Base-by-base conservation (phyloP, 2,113 vertebrate genomes). In the Mus spicilegus region DNA sequence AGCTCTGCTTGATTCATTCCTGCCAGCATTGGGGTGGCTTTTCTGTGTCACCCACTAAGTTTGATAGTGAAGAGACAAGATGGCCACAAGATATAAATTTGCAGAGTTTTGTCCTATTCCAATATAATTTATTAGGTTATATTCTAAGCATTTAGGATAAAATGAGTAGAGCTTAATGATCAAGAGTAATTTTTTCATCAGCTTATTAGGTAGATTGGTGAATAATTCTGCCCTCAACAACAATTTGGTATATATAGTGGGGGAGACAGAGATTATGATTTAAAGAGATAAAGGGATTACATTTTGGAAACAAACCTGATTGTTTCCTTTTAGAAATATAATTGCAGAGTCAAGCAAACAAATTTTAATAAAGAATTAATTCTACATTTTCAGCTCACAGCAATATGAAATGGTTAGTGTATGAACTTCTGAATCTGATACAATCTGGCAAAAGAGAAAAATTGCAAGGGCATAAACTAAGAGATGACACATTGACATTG, bases 281-380 rank as follows among this genome's bases (percentile, higher is more conserved):
- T 67, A 61, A 67, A 85, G 61, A 76, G 10, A 36, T 76, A 19
- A 86, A 14, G 33, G 2, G 0, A 13, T 54, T 78, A 13, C 7
- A 36, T 17, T 90, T n/a, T 95, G 76, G 20, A 81, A 90, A 87
- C 46, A 3, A 75, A 93, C 0, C 0, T n/a, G 4, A 26, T 0
- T 77, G 19, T 13, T 61, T 95, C 42, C 49, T 93, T 92, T 94
- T 58, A 76, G 8, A 97, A 87, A 46, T 70, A 26, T 16, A 51
- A 89, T 46, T 70, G 5, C 2, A 89, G 33, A 88, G 6, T 22
- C 28, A 65, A 22, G 7, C 77, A 16, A 81, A 20, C 26, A 70
- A 84, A 87, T 24, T 46, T 51, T 17, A 78, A 14, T 7, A 20
- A 39, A 28, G 26, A n/a, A 77, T 72, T 26, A 11, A 65, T 73